Percentiles rank a stretch among this genome's conserved stretches.
These are phyloP conservation scores for Charadrius vociferus DNA, from an alignment of 2,113 vertebrate genomes.

Conservation along the genomic window DNA sequence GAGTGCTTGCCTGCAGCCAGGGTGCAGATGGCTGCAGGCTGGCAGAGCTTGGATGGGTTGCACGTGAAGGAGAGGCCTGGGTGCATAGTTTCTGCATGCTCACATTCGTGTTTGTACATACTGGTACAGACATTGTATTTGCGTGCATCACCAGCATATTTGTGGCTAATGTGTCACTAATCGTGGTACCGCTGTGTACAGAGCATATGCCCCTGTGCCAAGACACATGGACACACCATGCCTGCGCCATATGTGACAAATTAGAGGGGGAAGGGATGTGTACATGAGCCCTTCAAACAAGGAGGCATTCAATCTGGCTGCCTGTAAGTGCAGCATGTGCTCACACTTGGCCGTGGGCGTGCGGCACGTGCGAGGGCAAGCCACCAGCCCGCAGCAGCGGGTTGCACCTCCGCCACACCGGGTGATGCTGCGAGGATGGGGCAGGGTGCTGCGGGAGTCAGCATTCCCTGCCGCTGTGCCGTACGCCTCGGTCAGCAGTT, in stretches of 20 bases:
- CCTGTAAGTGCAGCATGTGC: not conserved
- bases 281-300: not conserved
- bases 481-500: conserved; percentile 37
- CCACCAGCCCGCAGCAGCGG: not conserved
- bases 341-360: not conserved
- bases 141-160: not conserved
- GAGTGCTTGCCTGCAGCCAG: not conserved
- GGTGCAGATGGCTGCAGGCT: not conserved
- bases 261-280: not conserved
- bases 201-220: not conserved
- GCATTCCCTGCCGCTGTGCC: not conserved
- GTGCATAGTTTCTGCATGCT: not conserved
- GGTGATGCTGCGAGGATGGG: not conserved
- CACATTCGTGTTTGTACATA: not conserved
- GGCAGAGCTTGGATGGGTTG: fast-evolving
- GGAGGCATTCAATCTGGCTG: not conserved
- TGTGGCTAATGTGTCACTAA: not conserved
- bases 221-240: not conserved
- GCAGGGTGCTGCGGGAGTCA: not conserved
- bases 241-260: not conserved
- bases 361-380: not conserved
- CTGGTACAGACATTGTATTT: not conserved
- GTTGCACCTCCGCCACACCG: fast-evolving
- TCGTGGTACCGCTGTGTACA: not conserved
- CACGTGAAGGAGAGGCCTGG: not conserved